Evolutionary conservation across 1,140 invertebrate species (phyloP).

Genomic region (Littorina saxatilis): DNA sequence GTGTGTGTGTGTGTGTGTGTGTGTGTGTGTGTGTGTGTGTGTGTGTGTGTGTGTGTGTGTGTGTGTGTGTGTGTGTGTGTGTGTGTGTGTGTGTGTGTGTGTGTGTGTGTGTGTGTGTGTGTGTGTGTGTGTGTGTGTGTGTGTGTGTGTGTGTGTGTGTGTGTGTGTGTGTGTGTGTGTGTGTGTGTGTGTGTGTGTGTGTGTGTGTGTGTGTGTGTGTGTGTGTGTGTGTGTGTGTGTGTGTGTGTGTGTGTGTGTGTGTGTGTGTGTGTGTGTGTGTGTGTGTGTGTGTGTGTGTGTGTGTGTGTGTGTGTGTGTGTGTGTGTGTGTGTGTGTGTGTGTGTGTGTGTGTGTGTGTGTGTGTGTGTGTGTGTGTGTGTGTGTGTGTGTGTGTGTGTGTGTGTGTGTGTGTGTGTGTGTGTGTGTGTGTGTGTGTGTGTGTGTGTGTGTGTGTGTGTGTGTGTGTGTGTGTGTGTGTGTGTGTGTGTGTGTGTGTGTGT

Average conservation of each 20-base stretch:
- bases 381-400: neutral
- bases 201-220: slow-evolving; percentile 23
- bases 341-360: slow-evolving; percentile 1
- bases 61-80: no score
- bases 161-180: no score
- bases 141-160: no score
- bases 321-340: neutral
- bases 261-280: neutral
- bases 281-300: slow-evolving; percentile 4
- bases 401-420: neutral
- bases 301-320: slow-evolving; percentile 10
- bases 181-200: no score
- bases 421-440: neutral
- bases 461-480: no score
- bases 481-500: no score
- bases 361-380: neutral
- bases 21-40: no score
- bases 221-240: slow-evolving; percentile 9
- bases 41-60: no score
- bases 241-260: neutral
- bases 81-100: no score
- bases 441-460: neutral
- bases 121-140: no score
- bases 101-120: no score
- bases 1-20: no score